phyloP scores from a whole-genome alignment of 2,113 vertebrate genomes.

The Alosa alosa region DNA sequence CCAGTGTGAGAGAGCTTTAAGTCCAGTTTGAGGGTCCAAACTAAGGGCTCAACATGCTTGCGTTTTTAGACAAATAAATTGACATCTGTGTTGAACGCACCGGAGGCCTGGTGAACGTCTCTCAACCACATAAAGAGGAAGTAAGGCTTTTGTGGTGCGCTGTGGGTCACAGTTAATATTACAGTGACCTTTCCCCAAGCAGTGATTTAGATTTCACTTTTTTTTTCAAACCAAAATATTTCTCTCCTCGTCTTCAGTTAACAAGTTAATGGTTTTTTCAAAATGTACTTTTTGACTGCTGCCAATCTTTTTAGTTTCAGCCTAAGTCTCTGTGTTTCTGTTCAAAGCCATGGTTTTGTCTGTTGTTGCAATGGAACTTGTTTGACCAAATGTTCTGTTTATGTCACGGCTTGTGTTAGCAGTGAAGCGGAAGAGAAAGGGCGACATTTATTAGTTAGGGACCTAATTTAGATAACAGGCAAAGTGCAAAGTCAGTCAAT shows the following conservation, averaged over 20 bases:
- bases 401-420: neutral
- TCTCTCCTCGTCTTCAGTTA: neutral
- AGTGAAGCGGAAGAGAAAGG: neutral
- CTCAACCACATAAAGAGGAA: neutral
- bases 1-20: neutral
- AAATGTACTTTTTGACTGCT: neutral
- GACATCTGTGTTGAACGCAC: neutral
- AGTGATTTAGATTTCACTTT: neutral
- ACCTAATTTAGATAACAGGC: too few species aligned
- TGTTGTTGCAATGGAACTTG: neutral
- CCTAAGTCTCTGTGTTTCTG: neutral
- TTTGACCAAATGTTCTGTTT: slow-evolving; percentile 14
- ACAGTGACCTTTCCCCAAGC: neutral
- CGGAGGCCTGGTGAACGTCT: neutral
- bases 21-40: neutral
- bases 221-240: neutral
- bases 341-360: neutral
- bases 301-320: neutral
- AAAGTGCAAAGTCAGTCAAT: too few species aligned
- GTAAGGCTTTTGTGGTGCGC: neutral
- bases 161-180: neutral
- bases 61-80: slow-evolving; percentile 3
- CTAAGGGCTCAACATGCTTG: neutral
- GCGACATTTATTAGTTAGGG: neutral
- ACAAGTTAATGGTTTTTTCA: neutral